Base-by-base conservation (phyloP, 2,888 invertebrate genomes). In the Amblyjoppa proteus region DNA sequence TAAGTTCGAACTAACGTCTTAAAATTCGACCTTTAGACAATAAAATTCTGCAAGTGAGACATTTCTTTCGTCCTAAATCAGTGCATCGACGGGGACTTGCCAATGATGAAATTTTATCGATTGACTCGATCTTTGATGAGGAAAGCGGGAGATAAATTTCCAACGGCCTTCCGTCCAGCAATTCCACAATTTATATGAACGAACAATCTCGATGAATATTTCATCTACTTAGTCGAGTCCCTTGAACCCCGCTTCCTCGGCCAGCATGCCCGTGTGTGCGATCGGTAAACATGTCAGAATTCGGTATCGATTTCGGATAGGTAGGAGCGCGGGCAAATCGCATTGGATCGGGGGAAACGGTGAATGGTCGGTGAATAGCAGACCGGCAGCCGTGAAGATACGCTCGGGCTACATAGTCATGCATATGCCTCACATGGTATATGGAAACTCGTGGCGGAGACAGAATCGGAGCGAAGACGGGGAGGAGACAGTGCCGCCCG, bases 251-350 rank as follows among this genome's bases (percentile, higher is more conserved):
- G 38, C 51, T 4, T 51, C 34, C 58, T 11, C 64, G 20, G 13
- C 25, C 68, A 31, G 20, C 1, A n/a, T 25, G n/a, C 38, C 13
- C 45, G 49, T 16, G 71, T 61, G 45, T 70, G 61, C 49, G 45
- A 64, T 25, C 64, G 45, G 79, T 79, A 79, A 71, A 71, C 71
- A 79, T 71, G 64, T 79, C 79, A 49, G 64, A 64, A 79, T 71
- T 71, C 51, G 38, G 51, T 71, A 79, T 71, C 51, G 71, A 34
- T 71, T 79, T 64, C 13, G 38, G 28, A 64, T 71, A 11, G 71
- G 25, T 11, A 79, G n/a, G 79, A 71, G 64, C 9, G 64, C 20
- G 49, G 16, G 64, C 70, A 71, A 71, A 79, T 79, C 49, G 71
- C 61, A 61, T 79, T 61, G 38, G 49, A 28, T 41, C 16, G 41